Conservation (phyloP, 2,888 invertebrate species). For the Acanthacorydalis orientalis region DNA sequence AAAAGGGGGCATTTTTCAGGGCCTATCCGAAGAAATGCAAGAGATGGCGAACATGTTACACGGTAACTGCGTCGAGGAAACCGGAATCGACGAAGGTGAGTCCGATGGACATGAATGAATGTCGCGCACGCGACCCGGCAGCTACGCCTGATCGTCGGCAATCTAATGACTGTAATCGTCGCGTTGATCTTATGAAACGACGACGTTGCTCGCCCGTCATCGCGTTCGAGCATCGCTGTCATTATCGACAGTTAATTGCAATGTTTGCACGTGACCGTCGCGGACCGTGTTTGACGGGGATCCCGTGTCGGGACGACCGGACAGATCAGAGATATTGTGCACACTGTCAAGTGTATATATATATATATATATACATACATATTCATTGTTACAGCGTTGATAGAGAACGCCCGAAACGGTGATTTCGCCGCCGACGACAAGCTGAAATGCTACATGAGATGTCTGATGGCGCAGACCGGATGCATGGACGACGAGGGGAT, state of each 20-base stretch:
- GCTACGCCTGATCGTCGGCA: too few relatives aligned
- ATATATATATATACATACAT: neutral
- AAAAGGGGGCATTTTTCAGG: neutral
- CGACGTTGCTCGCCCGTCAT: too few relatives aligned
- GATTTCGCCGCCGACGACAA: constrained; percentile 14
- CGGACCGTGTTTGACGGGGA: too few relatives aligned
- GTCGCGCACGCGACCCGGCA: too few relatives aligned
- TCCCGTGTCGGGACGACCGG: too few relatives aligned
- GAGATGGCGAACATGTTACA: constrained; percentile 22
- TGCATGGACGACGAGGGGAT: constrained; percentile 19
- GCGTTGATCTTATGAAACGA: too few relatives aligned
- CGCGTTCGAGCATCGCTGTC: too few relatives aligned
- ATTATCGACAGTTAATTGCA: too few relatives aligned
- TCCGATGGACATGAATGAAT: neutral
- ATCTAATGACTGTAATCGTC: too few relatives aligned
- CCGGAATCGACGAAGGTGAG: constrained; percentile 23
- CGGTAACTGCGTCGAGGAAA: constrained; percentile 22
- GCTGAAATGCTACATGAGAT: constrained; percentile 16
- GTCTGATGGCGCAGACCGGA: constrained; percentile 16
- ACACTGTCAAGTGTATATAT: too few relatives aligned
- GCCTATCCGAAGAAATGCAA: constrained; percentile 19
- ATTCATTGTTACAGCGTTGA: constrained; percentile 10
- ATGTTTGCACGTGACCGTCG: too few relatives aligned
- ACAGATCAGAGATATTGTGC: too few relatives aligned
- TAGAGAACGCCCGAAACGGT: constrained; percentile 15